phyloP scores from a whole-genome alignment of 2,113 vertebrate species.

The Platysternon megacephalum region DNA sequence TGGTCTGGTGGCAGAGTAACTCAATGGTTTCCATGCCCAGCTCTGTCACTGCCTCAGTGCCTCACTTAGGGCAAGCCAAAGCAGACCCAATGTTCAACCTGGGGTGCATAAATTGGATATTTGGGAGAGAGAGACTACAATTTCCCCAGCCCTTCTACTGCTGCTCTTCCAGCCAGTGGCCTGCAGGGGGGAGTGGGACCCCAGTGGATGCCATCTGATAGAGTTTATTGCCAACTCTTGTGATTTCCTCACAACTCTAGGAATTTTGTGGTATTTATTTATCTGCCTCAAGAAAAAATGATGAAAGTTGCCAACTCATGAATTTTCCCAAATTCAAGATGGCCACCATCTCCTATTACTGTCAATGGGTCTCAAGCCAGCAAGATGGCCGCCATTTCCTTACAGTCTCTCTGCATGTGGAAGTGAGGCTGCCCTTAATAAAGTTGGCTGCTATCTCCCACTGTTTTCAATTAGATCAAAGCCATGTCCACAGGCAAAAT shows the following conservation, averaged over 20 bases:
- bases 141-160: neutral
- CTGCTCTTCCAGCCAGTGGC: neutral
- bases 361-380: no score
- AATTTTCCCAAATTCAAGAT: no score
- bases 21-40: neutral
- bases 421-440: no score
- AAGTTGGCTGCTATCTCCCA: no score
- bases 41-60: neutral
- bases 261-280: neutral
- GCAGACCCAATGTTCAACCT: neutral
- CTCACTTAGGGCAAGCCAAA: neutral
- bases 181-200: neutral
- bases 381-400: no score
- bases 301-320: no score
- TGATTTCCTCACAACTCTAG: neutral
- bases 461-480: no score
- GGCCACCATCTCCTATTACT: no score
- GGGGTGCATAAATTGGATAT: neutral
- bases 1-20: constrained; percentile 10
- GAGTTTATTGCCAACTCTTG: neutral
- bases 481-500: no score
- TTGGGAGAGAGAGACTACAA: neutral
- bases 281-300: neutral
- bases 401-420: no score
- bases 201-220: neutral